Evolutionary conservation across 2,113 vertebrate genomes (phyloP).

Genomic region (Lontra canadensis): DNA sequence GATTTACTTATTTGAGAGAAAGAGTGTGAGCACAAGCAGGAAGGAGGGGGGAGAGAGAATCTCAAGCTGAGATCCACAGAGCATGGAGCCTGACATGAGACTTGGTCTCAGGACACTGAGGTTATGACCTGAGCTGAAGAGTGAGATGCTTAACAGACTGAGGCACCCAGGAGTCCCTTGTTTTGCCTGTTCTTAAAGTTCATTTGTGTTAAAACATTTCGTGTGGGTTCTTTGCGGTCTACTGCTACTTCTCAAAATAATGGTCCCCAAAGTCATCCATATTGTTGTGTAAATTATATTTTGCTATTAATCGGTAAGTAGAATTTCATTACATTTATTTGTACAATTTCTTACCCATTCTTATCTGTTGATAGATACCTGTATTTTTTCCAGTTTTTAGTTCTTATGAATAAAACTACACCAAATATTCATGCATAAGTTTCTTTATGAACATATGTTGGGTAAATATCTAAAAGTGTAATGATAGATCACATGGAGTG

Average conservation of each 20-base stretch:
- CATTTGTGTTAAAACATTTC: background rate
- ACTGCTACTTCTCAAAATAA: background rate
- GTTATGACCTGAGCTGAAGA: background rate
- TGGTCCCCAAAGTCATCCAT: background rate
- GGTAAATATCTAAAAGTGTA: background rate
- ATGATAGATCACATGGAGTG: background rate
- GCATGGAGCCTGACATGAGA: background rate
- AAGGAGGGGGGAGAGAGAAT: background rate
- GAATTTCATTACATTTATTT: background rate
- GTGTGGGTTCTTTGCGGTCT: background rate
- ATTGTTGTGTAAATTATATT: background rate
- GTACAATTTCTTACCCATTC: background rate
- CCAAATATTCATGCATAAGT: background rate
- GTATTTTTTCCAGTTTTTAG: background rate
- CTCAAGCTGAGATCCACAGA: background rate
- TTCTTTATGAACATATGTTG: background rate
- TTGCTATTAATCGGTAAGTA: background rate
- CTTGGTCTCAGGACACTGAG: background rate
- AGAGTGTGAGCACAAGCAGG: background rate
- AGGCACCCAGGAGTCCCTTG: background rate
- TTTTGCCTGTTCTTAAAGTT: background rate
- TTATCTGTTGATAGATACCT: background rate
- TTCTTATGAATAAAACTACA: background rate
- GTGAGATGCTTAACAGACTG: background rate
- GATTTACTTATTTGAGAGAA: background rate